These are phyloP conservation scores for Ericerus pela DNA, from an alignment of 1,140 invertebrate genomes.

Conservation along the genomic window DNA sequence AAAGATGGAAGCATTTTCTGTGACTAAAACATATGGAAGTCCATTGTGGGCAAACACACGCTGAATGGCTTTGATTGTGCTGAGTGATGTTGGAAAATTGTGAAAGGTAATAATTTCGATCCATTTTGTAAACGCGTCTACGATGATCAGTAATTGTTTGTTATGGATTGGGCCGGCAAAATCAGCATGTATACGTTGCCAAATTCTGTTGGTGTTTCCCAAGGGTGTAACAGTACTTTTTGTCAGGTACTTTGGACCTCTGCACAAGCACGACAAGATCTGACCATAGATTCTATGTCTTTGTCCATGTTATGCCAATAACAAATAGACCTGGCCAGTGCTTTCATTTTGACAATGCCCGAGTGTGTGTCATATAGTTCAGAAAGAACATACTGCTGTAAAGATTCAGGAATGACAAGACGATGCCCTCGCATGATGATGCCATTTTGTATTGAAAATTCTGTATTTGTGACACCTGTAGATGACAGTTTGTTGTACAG, in stretches of 20 bases:
- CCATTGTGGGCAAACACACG: not conserved
- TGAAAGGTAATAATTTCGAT: slow-evolving; percentile 23
- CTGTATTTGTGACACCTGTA: not conserved
- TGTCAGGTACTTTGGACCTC: not conserved
- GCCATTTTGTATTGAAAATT: slow-evolving; percentile 1
- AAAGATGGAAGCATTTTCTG: slow-evolving; percentile 18
- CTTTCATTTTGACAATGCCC: slow-evolving; percentile 37
- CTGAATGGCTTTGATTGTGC: not conserved
- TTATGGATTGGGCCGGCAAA: not conserved
- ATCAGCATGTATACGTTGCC: not conserved
- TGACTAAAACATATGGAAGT: slow-evolving; percentile 1
- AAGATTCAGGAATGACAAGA: slow-evolving; percentile 22
- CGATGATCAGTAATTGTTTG: not conserved
- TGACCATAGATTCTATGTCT: slow-evolving; percentile 30
- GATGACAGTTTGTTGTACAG: not conserved
- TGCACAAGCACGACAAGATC: slow-evolving; percentile 26
- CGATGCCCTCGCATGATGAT: not conserved
- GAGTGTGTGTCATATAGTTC: slow-evolving; percentile 34
- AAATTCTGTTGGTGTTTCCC: not conserved
- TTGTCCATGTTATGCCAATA: slow-evolving; percentile 36
- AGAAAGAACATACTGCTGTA: slow-evolving; percentile 28
- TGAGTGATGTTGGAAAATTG: slow-evolving; percentile 21
- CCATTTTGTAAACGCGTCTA: not conserved
- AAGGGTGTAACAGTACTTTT: not conserved
- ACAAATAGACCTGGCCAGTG: slow-evolving; percentile 33